These are phyloP conservation scores for Brachymystax lenok DNA, from an alignment of 2,797 vertebrate genomes.

Conservation along the genomic window DNA sequence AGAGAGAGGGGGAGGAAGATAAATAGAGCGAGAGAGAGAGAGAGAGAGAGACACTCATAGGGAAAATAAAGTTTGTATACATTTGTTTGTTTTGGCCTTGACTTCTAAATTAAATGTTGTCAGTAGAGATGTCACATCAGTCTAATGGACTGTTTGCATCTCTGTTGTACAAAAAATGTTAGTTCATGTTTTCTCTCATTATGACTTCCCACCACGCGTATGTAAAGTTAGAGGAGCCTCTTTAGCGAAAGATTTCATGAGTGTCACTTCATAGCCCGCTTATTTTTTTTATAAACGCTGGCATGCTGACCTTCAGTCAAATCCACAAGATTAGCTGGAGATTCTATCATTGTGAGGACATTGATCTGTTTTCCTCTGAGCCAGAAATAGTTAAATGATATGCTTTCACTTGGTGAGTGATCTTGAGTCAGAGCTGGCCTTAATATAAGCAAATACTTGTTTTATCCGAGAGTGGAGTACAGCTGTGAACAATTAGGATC, in stretches of 20 bases:
- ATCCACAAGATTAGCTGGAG: constrained; percentile 37
- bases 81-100: background rate
- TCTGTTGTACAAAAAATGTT: background rate
- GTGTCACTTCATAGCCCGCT: constrained; percentile 29
- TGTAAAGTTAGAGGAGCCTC: background rate
- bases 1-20: no score
- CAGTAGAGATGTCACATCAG: background rate
- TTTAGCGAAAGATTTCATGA: constrained; percentile 9
- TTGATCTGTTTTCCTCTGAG: constrained; percentile 38
- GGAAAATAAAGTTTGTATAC: background rate
- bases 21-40: no score
- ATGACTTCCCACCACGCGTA: background rate
- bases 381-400: constrained; percentile 46
- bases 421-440: constrained; percentile 30
- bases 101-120: background rate
- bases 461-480: constrained; percentile 45
- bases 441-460: constrained; percentile 48
- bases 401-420: constrained; percentile 33
- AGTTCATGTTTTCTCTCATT: no score
- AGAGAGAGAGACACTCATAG: background rate
- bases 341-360: constrained; percentile 28
- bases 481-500: constrained; percentile 60
- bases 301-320: constrained; percentile 48
- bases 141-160: background rate
- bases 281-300: constrained; percentile 40